These are phyloP conservation scores for Flexamia atlantica DNA, from an alignment of 2,888 invertebrate genomes.

Conservation along the genomic window DNA sequence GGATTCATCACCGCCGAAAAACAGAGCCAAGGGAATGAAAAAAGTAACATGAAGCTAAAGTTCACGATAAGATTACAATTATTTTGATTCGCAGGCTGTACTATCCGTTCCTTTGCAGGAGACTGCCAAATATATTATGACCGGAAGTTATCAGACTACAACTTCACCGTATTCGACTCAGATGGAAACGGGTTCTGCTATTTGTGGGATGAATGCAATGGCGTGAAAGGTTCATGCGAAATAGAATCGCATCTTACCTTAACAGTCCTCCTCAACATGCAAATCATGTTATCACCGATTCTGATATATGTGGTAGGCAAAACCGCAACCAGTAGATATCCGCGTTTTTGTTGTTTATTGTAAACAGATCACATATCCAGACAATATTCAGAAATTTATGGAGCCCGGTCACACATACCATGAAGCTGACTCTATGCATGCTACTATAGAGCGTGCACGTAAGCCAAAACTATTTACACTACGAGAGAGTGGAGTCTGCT, in stretches of 20 bases:
- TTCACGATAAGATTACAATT: constrained; percentile 48
- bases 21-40: constrained; percentile 65
- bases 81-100: constrained; percentile 66
- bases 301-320: constrained; percentile 62
- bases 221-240: constrained; percentile 53
- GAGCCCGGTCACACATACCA: constrained; percentile 68
- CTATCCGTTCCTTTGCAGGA: constrained; percentile 1
- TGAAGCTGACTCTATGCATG: constrained; percentile 67
- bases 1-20: constrained; percentile 60
- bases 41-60: constrained; percentile 60
- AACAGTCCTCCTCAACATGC: constrained; percentile 46
- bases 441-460: constrained; percentile 66
- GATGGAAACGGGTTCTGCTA: constrained; percentile 46
- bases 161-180: constrained; percentile 58
- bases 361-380: constrained; percentile 65
- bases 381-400: constrained; percentile 69
- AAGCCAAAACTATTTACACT: constrained; percentile 66
- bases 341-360: constrained; percentile 66
- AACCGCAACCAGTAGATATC: constrained; percentile 59
- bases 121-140: constrained; percentile 56
- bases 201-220: constrained; percentile 59
- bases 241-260: constrained; percentile 47
- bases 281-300: constrained; percentile 49
- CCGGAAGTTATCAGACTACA: constrained; percentile 46
- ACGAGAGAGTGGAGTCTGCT: constrained; percentile 65